These are phyloP conservation scores for Notodonta ziczac DNA, from an alignment of 2,888 invertebrate species.

Conservation along the genomic window DNA sequence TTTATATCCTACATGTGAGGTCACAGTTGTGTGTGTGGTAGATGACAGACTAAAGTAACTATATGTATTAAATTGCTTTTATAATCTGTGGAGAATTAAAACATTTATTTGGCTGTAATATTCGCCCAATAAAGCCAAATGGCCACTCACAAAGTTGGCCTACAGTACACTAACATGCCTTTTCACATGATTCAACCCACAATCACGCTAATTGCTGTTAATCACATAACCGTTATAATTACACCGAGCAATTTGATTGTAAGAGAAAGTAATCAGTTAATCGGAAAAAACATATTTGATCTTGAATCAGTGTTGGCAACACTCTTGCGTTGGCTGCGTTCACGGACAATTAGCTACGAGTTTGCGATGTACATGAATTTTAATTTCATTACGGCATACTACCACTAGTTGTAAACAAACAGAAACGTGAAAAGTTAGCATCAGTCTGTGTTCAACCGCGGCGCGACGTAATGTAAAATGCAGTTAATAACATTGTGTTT, in stretches of 20 bases:
- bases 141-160: conserved; percentile 13
- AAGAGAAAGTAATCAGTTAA: conserved; percentile 36
- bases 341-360: conserved; percentile 8
- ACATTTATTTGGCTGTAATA: conserved; percentile 15
- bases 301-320: conserved; percentile 11
- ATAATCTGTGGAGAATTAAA: neutral
- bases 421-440: conserved; percentile 11
- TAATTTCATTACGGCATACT: conserved; percentile 4
- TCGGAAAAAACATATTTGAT: conserved; percentile 19
- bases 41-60: too few relatives aligned
- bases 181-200: conserved; percentile 19
- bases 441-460: conserved; percentile 3
- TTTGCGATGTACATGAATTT: neutral
- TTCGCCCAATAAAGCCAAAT: conserved; percentile 3
- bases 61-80: neutral
- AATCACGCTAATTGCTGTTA: conserved; percentile 30
- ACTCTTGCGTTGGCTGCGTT: conserved; percentile 8
- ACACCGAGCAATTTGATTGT: conserved; percentile 15
- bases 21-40: too few relatives aligned
- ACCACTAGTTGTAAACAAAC: conserved; percentile 7
- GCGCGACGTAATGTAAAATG: conserved; percentile 43
- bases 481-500: conserved; percentile 39
- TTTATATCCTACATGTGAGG: too few relatives aligned
- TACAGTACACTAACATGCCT: conserved; percentile 17
- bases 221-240: conserved; percentile 36